These are phyloP conservation scores for Athalia circularis DNA, from an alignment of 2,888 invertebrate genomes.

Conservation along the genomic window DNA sequence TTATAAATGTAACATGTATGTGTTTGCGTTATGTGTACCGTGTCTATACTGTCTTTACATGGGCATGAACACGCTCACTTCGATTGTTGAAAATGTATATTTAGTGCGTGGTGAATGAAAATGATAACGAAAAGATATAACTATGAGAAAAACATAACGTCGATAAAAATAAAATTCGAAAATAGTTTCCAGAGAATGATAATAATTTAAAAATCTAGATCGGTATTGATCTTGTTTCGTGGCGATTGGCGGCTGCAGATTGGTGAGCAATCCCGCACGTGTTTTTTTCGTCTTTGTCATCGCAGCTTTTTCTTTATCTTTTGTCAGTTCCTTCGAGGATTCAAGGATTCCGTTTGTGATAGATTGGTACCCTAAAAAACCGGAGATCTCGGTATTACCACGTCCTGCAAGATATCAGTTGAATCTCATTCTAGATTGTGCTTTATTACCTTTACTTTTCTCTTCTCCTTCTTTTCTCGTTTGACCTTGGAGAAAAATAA, in stretches of 20 bases:
- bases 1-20: background rate
- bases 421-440: conserved; percentile 16
- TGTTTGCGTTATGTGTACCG: background rate
- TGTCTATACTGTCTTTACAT: background rate
- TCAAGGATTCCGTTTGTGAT: conserved; percentile 25
- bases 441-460: no score
- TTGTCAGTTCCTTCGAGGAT: background rate
- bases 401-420: conserved; percentile 5
- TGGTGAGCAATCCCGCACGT: background rate
- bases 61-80: background rate
- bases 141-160: no score
- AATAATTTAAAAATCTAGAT: background rate
- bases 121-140: no score
- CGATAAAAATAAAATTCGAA: background rate
- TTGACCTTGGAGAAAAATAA: background rate
- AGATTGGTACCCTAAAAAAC: conserved; percentile 27
- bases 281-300: background rate
- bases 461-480: background rate
- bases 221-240: conserved; percentile 10
- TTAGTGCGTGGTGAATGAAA: no score
- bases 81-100: no score
- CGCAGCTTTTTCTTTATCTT: background rate
- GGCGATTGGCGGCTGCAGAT: background rate
- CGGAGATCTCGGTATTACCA: conserved; percentile 25
- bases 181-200: background rate